A percentile compares a stretch with the other conserved stretches of the same genome.
These are phyloP conservation scores for Plectrocnemia conspersa DNA, from an alignment of 1,140 invertebrate species.

Conservation along the genomic window DNA sequence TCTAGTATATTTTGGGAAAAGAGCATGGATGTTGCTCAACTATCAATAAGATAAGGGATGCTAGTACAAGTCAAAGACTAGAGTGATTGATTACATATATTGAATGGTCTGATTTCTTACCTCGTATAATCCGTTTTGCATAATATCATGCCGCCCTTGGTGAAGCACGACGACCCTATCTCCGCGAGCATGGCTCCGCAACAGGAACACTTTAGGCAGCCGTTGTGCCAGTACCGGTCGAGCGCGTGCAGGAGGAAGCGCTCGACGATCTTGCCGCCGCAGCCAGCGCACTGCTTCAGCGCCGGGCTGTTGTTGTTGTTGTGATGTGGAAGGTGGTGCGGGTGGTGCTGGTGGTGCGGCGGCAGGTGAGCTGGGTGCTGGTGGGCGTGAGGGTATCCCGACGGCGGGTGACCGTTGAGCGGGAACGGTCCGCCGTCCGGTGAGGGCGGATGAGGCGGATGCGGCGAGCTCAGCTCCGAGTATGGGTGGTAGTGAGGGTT, in stretches of 20 bases:
- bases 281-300: constrained; percentile 61
- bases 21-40: too few species aligned
- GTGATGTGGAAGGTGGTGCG: constrained; percentile 39
- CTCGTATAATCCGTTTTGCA: constrained; percentile 91
- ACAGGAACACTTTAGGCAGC: constrained; percentile 87
- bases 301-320: constrained; percentile 58
- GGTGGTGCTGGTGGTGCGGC: constrained; percentile 41
- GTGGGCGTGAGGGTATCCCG: constrained; percentile 8
- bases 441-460: constrained; percentile 61
- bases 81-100: too few species aligned
- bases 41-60: too few species aligned
- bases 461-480: constrained; percentile 62
- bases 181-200: constrained; percentile 82
- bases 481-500: constrained; percentile 69
- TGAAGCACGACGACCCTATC: constrained; percentile 84
- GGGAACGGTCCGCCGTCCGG: constrained; percentile 51
- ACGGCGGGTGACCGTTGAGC: constrained; percentile 33
- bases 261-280: constrained; percentile 78
- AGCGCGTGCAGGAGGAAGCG: constrained; percentile 81
- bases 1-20: too few species aligned
- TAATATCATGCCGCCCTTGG: constrained; percentile 85
- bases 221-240: constrained; percentile 91
- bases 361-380: constrained; percentile 43
- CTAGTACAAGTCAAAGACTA: too few species aligned
- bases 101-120: constrained; percentile 54